A percentile compares a stretch with the other conserved stretches of the same genome.
These are phyloP conservation scores for Limonius californicus DNA, from an alignment of 1,140 invertebrate species.

Conservation along the genomic window DNA sequence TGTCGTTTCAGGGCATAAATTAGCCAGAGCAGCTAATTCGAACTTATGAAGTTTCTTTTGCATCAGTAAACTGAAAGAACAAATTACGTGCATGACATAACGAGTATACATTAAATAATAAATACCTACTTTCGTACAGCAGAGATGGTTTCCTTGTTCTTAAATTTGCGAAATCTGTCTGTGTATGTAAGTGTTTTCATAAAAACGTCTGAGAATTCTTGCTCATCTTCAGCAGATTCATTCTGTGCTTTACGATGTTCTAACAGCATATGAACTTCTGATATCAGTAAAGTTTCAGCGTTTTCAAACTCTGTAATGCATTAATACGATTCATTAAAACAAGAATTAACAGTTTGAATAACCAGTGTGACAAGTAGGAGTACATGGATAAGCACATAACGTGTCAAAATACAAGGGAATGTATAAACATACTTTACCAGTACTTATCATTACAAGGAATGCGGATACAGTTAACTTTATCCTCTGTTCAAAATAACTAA, in stretches of 20 bases:
- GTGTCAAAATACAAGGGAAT: too few species aligned
- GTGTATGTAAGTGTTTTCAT: conserved; percentile 97
- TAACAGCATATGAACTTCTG: conserved; percentile 96
- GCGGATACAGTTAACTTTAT: too few species aligned
- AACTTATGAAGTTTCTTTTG: conserved; percentile 98
- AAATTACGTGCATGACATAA: conserved; percentile 18
- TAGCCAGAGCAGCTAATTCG: conserved; percentile 94
- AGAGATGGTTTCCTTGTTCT: conserved; percentile 96
- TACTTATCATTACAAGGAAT: too few species aligned
- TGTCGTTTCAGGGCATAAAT: conserved; percentile 95
- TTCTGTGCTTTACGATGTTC: conserved; percentile 97
- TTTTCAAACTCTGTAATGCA: conserved; percentile 90
- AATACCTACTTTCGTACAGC: conserved; percentile 85
- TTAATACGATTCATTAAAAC: background rate
- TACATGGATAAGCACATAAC: too few species aligned
- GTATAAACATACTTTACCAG: too few species aligned
- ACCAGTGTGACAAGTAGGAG: too few species aligned
- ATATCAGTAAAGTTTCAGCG: conserved; percentile 95
- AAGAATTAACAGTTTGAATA: too few species aligned
- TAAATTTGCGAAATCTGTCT: conserved; percentile 93
- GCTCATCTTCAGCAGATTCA: conserved; percentile 96
- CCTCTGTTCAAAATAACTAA: too few species aligned
- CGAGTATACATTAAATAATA: background rate
- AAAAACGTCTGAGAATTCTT: conserved; percentile 97
- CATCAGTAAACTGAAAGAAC: conserved; percentile 76